Conservation (phyloP, 2,113 vertebrate genomes). For the Leiothrix lutea region DNA sequence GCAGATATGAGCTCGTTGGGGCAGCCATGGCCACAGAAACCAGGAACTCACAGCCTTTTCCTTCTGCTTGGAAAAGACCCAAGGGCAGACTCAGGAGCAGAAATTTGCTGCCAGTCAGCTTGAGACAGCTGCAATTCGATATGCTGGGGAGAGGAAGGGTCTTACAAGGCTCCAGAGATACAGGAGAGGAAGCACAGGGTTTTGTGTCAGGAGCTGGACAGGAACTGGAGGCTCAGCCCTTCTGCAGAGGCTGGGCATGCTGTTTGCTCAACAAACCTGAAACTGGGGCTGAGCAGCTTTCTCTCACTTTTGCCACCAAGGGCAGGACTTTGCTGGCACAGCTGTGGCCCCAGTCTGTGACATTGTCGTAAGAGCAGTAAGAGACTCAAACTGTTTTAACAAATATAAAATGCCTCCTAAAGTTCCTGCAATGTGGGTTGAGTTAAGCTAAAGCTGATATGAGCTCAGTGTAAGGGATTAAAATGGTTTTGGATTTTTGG, state of each 20-base stretch:
- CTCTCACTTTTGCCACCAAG: background rate
- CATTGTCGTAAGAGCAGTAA: background rate
- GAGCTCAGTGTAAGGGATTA: background rate
- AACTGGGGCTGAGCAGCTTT: background rate
- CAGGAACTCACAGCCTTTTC: background rate
- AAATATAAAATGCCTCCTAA: background rate
- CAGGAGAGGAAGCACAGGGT: background rate
- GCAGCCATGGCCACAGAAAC: background rate
- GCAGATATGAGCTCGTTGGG: constrained; percentile 17
- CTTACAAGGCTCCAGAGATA: background rate
- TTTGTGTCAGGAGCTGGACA: background rate
- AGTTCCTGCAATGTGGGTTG: background rate
- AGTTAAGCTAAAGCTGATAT: constrained; percentile 5
- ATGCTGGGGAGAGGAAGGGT: constrained; percentile 17
- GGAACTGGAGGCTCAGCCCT: background rate
- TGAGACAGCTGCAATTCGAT: background rate
- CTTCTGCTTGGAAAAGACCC: background rate
- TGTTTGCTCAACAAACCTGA: background rate
- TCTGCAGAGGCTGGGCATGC: background rate
- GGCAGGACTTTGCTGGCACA: background rate
- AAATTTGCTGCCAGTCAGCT: background rate
- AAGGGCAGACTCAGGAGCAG: background rate
- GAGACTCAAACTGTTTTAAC: background rate
- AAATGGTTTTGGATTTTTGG: background rate
- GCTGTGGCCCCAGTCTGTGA: background rate